Percentiles rank a stretch among this genome's conserved stretches.
phyloP scores from a whole-genome alignment of 2,888 invertebrate genomes.

The Ophonus ardosiacus region DNA sequence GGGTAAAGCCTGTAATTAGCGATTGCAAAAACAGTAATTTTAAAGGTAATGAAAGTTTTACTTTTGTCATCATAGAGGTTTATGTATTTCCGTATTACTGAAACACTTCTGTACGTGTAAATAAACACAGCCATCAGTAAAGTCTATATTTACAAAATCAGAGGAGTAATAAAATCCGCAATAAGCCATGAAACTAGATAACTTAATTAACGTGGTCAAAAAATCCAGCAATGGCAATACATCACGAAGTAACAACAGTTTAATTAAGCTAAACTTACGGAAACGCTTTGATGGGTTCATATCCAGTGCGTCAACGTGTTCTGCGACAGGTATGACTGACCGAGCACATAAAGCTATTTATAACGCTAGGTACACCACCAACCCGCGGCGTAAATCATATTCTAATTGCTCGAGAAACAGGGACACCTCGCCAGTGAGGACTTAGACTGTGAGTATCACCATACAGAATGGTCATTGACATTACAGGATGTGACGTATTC shows the following conservation, averaged over 20 bases:
- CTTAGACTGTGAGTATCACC: conserved; percentile 34
- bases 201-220: conserved; percentile 19
- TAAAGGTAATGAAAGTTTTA: too few species aligned
- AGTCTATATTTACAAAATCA: conserved; percentile 33
- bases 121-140: conserved; percentile 3
- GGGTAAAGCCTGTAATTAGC: too few species aligned
- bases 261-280: conserved; percentile 41
- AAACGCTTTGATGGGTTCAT: conserved; percentile 49
- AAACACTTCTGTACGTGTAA: background rate
- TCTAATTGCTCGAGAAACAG: conserved; percentile 42
- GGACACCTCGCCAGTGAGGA: conserved; percentile 11
- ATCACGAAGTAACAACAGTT: conserved; percentile 48
- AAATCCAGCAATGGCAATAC: conserved; percentile 52
- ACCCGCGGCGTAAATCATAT: conserved; percentile 40
- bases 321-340: conserved; percentile 55
- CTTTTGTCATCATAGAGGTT: too few species aligned
- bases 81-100: background rate
- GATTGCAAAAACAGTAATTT: too few species aligned
- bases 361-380: conserved; percentile 30
- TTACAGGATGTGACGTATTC: conserved; percentile 67
- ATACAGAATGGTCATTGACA: conserved; percentile 51
- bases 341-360: conserved; percentile 53
- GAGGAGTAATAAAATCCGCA: conserved; percentile 20
- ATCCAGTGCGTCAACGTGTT: background rate
- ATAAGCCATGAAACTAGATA: background rate